A percentile compares a stretch with the other conserved stretches of the same genome.
phyloP scores from a whole-genome alignment of 2,888 invertebrate species.

The Philonicus albiceps region DNA sequence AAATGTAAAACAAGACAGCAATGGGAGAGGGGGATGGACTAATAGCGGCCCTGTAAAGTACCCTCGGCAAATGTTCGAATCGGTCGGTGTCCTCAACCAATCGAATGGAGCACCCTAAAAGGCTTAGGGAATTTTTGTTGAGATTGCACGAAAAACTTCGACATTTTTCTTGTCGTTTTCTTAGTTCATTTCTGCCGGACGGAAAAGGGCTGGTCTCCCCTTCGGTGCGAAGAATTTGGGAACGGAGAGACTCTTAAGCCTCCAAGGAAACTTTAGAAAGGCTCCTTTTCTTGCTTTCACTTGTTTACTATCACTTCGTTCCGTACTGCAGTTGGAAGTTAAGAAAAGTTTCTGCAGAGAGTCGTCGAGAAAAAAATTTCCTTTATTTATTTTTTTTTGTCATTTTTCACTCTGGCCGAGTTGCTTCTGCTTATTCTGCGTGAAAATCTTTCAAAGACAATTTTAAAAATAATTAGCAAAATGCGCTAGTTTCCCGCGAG shows the following conservation, averaged over 20 bases:
- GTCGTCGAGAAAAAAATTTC: not conserved
- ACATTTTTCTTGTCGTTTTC: slow-evolving; percentile 15
- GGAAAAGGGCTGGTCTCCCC: not conserved
- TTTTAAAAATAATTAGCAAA: slow-evolving; percentile 3
- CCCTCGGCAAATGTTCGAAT: not conserved
- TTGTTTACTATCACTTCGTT: slow-evolving; percentile 1
- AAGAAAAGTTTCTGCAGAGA: not conserved
- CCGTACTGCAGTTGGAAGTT: slow-evolving; percentile 7
- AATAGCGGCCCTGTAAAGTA: not conserved
- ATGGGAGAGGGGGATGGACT: not conserved
- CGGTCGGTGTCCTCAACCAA: not conserved
- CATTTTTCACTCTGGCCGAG: not conserved
- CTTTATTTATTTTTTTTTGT: not conserved
- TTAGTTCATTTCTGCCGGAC: slow-evolving; percentile 20
- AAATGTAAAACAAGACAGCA: not conserved
- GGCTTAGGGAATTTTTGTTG: slow-evolving; percentile 10
- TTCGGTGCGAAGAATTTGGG: not conserved
- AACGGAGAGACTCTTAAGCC: not conserved
- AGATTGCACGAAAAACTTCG: slow-evolving; percentile 20
- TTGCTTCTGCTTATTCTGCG: not conserved
- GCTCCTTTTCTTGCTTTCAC: not conserved
- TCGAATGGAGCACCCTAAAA: not conserved
- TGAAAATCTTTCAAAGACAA: not conserved
- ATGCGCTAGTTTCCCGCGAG: not conserved
- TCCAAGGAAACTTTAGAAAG: not conserved